These are phyloP conservation scores for Dendrolimus punctatus DNA, from an alignment of 1,140 invertebrate species.

Conservation along the genomic window DNA sequence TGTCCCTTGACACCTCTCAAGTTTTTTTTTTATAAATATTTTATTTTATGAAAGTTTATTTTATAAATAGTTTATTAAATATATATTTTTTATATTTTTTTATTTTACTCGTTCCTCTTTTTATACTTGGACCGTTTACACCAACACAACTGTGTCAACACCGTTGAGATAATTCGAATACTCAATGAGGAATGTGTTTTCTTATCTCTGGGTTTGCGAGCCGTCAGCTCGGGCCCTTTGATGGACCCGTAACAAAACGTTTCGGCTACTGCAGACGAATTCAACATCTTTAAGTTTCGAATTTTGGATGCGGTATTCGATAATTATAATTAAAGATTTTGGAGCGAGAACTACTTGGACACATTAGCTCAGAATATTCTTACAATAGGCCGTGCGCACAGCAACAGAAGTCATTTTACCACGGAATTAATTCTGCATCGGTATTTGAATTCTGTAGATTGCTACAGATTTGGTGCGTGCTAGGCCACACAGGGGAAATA, in stretches of 20 bases:
- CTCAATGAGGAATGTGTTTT: slow-evolving; percentile 52
- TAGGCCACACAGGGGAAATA: too few relatives aligned
- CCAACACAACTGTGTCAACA: slow-evolving; percentile 53
- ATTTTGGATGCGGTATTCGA: slow-evolving; percentile 2
- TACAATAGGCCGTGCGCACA: neutral
- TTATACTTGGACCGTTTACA: slow-evolving; percentile 7
- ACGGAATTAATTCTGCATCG: too few relatives aligned
- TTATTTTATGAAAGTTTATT: too few relatives aligned
- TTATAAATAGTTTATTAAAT: too few relatives aligned
- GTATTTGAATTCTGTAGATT: too few relatives aligned
- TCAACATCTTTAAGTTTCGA: slow-evolving; percentile 1
- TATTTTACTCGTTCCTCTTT: too few relatives aligned
- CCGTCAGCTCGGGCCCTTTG: slow-evolving; percentile 37
- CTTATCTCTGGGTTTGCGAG: slow-evolving; percentile 51
- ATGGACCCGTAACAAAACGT: slow-evolving; percentile 42
- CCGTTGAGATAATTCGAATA: slow-evolving; percentile 51
- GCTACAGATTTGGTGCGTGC: too few relatives aligned
- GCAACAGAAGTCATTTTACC: too few relatives aligned
- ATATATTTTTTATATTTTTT: too few relatives aligned
- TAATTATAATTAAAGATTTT: neutral
- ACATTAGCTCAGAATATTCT: neutral
- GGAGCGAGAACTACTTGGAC: too few relatives aligned
- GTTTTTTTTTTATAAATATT: too few relatives aligned
- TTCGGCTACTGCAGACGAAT: neutral
- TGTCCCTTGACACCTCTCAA: too few relatives aligned